Evolutionary conservation across 2,888 invertebrate species (phyloP).

Genomic region (Aphidoletes aphidimyza): DNA sequence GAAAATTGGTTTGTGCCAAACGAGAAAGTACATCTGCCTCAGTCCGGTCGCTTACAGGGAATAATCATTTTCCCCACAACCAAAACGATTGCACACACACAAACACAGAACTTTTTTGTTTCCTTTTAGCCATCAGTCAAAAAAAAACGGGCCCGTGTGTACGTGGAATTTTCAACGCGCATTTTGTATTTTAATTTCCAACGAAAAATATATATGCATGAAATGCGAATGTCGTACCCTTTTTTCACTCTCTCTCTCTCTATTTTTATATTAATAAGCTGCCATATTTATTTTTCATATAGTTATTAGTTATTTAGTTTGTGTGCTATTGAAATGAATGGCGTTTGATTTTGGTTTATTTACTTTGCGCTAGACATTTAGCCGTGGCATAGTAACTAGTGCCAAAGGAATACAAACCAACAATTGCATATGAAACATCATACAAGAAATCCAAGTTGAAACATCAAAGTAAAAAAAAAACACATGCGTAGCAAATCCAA

Average conservation of each 20-base stretch:
- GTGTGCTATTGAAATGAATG: background rate
- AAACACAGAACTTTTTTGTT: background rate
- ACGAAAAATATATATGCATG: background rate
- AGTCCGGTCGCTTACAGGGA: conserved; percentile 7
- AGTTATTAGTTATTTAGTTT: conserved; percentile 2
- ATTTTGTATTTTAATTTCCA: background rate
- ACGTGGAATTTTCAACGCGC: conserved; percentile 8
- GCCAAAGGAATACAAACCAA: background rate
- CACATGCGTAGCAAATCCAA: background rate
- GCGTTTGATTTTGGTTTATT: conserved; percentile 11
- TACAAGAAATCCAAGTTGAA: too few relatives aligned
- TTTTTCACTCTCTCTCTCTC: background rate
- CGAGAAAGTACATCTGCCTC: conserved; percentile 39
- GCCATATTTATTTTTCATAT: conserved; percentile 51
- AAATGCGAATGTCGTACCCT: conserved; percentile 18
- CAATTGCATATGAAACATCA: too few relatives aligned
- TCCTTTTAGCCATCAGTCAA: conserved; percentile 31
- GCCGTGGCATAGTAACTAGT: background rate
- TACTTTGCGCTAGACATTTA: too few relatives aligned
- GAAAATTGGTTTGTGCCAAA: too few relatives aligned
- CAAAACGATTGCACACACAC: too few relatives aligned
- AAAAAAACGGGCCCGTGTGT: conserved; percentile 29
- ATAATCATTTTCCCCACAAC: conserved; percentile 47
- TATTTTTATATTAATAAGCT: conserved; percentile 2
- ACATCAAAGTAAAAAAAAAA: background rate